Percentiles rank a stretch among this genome's conserved stretches.
Evolutionary conservation across 2,888 invertebrate genomes (phyloP).

Genomic region (Spodoptera exigua): DNA sequence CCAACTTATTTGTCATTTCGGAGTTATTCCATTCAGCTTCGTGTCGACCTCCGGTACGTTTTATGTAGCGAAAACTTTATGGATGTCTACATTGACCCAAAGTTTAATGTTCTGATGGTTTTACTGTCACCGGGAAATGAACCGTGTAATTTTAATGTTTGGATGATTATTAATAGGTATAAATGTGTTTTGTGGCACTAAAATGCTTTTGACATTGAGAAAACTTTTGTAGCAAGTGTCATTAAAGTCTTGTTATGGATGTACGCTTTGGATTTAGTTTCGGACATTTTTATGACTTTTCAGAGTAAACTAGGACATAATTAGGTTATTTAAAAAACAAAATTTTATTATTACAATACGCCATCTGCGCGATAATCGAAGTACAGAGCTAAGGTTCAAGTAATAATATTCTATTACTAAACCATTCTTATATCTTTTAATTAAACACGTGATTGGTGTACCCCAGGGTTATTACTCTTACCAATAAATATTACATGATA

Average conservation of each 20-base stretch:
- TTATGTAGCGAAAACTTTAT: slow-evolving; percentile 47
- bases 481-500: slow-evolving; percentile 1
- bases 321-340: no score
- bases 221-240: no score
- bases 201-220: slow-evolving; percentile 9
- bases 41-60: slow-evolving; percentile 24
- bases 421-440: slow-evolving; percentile 17
- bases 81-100: slow-evolving; percentile 13
- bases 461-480: slow-evolving; percentile 1
- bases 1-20: slow-evolving; percentile 25
- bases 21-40: slow-evolving; percentile 18
- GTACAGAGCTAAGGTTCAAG: slow-evolving; percentile 1
- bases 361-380: no score
- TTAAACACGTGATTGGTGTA: slow-evolving; percentile 19
- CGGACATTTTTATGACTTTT: no score
- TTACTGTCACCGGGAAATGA: slow-evolving; percentile 15
- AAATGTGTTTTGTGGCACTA: no score
- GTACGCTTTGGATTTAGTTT: no score
- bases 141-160: neutral
- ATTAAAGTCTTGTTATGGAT: no score
- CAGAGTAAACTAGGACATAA: no score
- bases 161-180: neutral
- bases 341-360: no score
- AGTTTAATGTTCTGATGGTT: slow-evolving; percentile 35
- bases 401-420: slow-evolving; percentile 16